phyloP scores from a whole-genome alignment of 2,797 vertebrate species.

The Dryobates pubescens region DNA sequence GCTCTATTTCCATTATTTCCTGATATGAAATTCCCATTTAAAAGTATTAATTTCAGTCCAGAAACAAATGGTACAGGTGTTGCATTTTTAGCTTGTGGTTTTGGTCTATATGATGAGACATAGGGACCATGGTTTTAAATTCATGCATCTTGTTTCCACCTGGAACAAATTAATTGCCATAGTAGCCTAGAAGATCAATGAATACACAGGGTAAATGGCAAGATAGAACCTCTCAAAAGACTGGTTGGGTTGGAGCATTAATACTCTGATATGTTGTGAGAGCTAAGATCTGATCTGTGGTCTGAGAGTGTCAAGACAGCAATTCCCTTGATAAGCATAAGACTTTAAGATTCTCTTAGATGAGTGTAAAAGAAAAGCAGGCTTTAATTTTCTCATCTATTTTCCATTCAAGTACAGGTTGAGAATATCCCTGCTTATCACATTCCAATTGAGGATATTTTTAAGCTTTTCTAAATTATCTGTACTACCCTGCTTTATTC shows the following conservation, averaged over 20 bases:
- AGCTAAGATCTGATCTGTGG: background rate
- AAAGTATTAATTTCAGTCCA: background rate
- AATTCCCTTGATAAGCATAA: background rate
- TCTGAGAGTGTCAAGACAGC: background rate
- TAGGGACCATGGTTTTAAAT: background rate
- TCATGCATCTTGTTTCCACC: background rate
- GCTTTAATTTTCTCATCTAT: background rate
- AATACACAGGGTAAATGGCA: background rate
- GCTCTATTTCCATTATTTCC: background rate
- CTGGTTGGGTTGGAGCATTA: background rate
- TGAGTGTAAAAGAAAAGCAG: background rate
- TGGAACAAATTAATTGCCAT: background rate
- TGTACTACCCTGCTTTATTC: background rate
- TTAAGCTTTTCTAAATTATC: background rate
- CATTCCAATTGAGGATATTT: fast-evolving
- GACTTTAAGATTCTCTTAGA: background rate
- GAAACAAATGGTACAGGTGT: background rate
- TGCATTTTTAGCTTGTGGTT: background rate
- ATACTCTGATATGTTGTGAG: background rate
- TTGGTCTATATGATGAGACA: background rate
- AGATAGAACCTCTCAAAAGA: background rate
- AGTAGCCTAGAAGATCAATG: background rate
- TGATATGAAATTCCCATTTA: background rate
- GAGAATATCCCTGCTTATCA: background rate
- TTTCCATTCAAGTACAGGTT: background rate